phyloP scores from a whole-genome alignment of 2,113 vertebrate species.

The Gnathonemus echidnorhynchus region DNA sequence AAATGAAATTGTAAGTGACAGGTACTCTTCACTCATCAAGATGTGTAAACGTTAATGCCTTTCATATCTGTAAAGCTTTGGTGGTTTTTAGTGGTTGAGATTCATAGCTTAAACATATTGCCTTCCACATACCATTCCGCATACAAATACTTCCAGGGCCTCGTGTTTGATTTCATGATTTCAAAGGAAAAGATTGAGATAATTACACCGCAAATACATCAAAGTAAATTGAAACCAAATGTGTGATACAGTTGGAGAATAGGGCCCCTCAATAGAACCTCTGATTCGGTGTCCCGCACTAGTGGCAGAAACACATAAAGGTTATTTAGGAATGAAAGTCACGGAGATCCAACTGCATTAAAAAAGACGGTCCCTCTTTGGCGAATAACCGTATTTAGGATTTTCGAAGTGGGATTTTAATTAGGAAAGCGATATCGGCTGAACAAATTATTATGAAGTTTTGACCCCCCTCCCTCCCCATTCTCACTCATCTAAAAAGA shows the following conservation, averaged over 20 bases:
- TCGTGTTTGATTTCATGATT: conserved; percentile 27
- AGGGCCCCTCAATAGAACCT: conserved; percentile 22
- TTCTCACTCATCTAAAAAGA: not conserved
- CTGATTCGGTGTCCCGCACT: conserved; percentile 24
- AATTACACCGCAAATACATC: conserved; percentile 37
- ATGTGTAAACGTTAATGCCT: not conserved
- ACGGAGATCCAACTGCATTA: not conserved
- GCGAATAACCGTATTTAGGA: not conserved
- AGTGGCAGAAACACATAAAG: conserved; percentile 31
- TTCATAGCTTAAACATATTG: not conserved
- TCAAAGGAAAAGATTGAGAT: conserved; percentile 40
- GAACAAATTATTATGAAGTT: conserved; percentile 11
- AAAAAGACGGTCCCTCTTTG: not conserved
- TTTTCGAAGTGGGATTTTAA: conserved; percentile 24
- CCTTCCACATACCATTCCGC: not conserved
- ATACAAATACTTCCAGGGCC: not conserved
- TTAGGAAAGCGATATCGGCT: conserved; percentile 16
- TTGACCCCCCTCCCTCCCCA: not conserved
- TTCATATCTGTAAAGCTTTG: conserved; percentile 3
- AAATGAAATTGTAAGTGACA: not conserved
- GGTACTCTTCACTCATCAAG: not conserved
- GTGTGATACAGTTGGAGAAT: conserved; percentile 24
- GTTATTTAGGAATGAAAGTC: conserved; percentile 33
- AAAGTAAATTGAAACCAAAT: conserved; percentile 47
- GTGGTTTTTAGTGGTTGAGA: not conserved